Conservation (phyloP, 2,888 invertebrate genomes). For the Drosophila mimica region DNA sequence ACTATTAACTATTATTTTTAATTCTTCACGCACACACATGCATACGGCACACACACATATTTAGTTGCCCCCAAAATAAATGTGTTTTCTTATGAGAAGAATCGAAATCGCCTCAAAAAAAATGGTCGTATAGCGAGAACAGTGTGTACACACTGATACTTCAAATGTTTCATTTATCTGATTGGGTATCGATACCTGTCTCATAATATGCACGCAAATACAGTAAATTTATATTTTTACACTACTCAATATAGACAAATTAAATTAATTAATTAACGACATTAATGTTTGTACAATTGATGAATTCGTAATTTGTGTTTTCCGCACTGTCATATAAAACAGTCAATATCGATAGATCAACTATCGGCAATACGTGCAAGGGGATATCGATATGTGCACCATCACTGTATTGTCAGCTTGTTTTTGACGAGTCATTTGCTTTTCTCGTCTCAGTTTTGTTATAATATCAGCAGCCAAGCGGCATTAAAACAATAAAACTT, state of each 20-base stretch:
- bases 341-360: conserved; percentile 19
- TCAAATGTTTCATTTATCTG: conserved; percentile 30
- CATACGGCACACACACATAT: conserved; percentile 60
- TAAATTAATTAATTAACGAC: neutral
- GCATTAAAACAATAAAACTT: conserved; percentile 39
- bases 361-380: neutral
- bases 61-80: conserved; percentile 59
- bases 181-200: conserved; percentile 52
- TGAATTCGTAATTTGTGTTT: neutral
- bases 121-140: conserved; percentile 51
- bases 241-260: neutral
- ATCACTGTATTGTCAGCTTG: conserved; percentile 47
- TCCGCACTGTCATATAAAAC: neutral
- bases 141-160: conserved; percentile 63
- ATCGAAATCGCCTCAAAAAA: conserved; percentile 65
- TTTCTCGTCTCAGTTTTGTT: conserved; percentile 25
- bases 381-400: conserved; percentile 21
- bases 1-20: conserved; percentile 47
- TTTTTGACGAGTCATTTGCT: conserved; percentile 75
- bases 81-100: conserved; percentile 69
- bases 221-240: neutral
- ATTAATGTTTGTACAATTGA: neutral
- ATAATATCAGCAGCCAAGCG: conserved; percentile 21
- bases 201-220: conserved; percentile 1
- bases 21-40: conserved; percentile 54